These are phyloP conservation scores for Zygaena filipendulae DNA, from an alignment of 2,888 invertebrate species.

Conservation along the genomic window DNA sequence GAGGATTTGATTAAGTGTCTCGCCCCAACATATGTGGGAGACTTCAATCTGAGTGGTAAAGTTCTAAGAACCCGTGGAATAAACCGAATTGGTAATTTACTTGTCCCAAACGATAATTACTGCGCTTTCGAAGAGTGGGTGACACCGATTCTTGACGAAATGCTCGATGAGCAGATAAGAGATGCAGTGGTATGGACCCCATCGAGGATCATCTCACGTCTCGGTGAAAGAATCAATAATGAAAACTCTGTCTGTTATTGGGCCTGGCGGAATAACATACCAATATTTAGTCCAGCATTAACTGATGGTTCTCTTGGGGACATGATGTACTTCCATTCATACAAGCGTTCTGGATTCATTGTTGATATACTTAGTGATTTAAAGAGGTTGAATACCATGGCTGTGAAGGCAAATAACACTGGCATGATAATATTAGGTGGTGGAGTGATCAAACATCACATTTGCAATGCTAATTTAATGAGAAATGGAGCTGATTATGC, in stretches of 20 bases:
- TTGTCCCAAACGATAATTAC: conserved; percentile 98
- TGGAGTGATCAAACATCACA: conserved; percentile 98
- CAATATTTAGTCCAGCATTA: conserved; percentile 96
- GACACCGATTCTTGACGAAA: conserved; percentile 90
- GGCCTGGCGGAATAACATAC: conserved; percentile 96
- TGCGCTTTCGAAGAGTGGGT: conserved; percentile 98
- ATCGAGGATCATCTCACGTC: conserved; percentile 62
- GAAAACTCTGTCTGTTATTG: conserved; percentile 95
- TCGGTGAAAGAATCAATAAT: conserved; percentile 93
- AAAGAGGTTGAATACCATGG: conserved; percentile 89
- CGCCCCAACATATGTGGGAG: conserved; percentile 93
- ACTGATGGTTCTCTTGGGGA: conserved; percentile 98
- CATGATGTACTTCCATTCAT: conserved; percentile 99
- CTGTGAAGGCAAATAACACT: conserved; percentile 91
- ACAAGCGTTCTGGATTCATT: conserved; percentile 89
- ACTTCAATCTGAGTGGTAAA: conserved; percentile 86
- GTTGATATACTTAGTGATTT: conserved; percentile 95
- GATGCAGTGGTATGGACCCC: conserved; percentile 89
- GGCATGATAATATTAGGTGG: conserved; percentile 98
- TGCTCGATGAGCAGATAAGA: conserved; percentile 87
- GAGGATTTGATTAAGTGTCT: conserved; percentile 99
- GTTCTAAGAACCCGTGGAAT: conserved; percentile 85
- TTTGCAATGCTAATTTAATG: conserved; percentile 99
- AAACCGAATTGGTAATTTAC: conserved; percentile 87
- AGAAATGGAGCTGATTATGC: conserved; percentile 97